Evolutionary conservation across 2,797 vertebrate species (phyloP).

Genomic region (Halcyon chelicuti): DNA sequence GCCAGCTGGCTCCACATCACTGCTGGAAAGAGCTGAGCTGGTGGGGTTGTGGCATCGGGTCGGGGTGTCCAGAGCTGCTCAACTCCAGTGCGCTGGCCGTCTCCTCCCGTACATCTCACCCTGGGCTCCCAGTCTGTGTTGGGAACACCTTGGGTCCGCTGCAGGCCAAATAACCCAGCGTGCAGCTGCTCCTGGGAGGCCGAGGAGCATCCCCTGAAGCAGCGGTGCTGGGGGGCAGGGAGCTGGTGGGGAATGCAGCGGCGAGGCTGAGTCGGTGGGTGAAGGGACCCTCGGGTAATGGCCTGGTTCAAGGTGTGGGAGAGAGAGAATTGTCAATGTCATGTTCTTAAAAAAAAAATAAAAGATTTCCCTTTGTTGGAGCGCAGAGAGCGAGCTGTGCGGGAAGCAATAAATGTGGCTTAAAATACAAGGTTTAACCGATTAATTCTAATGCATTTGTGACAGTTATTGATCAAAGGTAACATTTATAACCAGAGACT

Average conservation of each 20-base stretch:
- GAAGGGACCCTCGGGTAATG: neutral
- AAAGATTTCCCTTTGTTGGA: neutral
- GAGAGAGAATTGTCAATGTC: neutral
- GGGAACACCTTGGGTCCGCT: neutral
- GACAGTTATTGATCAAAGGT: conserved; percentile 72
- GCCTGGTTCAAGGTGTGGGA: neutral
- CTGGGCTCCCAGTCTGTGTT: neutral
- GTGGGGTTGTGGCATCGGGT: neutral
- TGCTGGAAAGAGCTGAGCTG: neutral
- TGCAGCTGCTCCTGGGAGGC: neutral
- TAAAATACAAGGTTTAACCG: conserved; percentile 21
- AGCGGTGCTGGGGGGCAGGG: neutral
- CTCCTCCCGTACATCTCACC: neutral
- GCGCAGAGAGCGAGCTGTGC: neutral
- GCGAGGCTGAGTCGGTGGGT: no score
- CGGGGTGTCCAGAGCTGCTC: rapidly evolving
- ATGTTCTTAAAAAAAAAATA: neutral
- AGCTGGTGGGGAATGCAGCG: neutral
- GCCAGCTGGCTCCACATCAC: neutral
- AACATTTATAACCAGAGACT: conserved; percentile 52
- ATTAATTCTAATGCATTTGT: conserved; percentile 18
- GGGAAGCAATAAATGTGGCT: conserved; percentile 27
- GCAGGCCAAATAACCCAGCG: neutral
- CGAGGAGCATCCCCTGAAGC: neutral
- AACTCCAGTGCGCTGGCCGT: no score